A percentile compares a stretch with the other conserved stretches of the same genome.
Conservation (phyloP, 1,140 invertebrate species). For the Drosophila pseudoananassae region DNA sequence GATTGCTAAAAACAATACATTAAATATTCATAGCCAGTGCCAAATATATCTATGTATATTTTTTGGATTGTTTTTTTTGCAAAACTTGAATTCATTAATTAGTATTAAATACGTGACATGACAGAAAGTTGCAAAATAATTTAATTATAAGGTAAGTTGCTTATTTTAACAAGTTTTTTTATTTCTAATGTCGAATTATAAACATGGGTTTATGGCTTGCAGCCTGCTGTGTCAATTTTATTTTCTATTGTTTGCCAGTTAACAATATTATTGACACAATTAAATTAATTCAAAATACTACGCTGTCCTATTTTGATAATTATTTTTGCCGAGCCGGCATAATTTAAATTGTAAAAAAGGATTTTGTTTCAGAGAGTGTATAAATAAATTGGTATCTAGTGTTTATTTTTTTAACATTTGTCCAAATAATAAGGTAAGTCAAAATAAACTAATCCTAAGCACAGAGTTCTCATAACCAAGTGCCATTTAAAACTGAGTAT, state of each 20-base stretch:
- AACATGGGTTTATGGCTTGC: conserved; percentile 9
- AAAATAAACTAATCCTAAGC: too few relatives aligned
- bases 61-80: conserved; percentile 7
- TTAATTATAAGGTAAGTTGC: conserved; percentile 28
- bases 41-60: conserved; percentile 16
- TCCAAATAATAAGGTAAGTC: not conserved
- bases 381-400: not conserved
- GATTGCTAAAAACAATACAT: not conserved
- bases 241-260: conserved; percentile 13
- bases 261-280: conserved; percentile 28
- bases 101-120: conserved; percentile 18
- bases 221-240: conserved; percentile 5
- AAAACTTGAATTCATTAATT: conserved; percentile 25
- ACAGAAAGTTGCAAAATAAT: conserved; percentile 19
- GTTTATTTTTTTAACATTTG: too few relatives aligned
- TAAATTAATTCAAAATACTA: conserved; percentile 12
- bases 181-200: not conserved
- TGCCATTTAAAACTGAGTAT: not conserved
- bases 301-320: conserved; percentile 1
- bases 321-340: not conserved
- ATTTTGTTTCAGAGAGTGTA: too few relatives aligned
- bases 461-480: not conserved
- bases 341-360: too few relatives aligned
- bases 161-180: conserved; percentile 21
- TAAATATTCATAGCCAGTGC: not conserved